Conservation (phyloP, 2,113 vertebrate genomes). For the Engraulis encrasicolus region DNA sequence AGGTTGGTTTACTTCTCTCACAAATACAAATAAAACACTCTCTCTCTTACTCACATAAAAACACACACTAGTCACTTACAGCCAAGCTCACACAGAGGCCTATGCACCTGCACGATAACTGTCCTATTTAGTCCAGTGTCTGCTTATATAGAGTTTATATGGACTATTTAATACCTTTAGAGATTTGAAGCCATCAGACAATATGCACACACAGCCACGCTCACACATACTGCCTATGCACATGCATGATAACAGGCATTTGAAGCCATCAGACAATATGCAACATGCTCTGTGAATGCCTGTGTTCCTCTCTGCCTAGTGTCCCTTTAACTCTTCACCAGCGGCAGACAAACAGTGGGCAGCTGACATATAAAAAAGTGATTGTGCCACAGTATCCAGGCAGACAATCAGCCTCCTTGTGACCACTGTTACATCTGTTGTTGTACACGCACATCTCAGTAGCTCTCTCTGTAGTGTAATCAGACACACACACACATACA, state of each 20-base stretch:
- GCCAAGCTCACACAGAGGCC: too few species aligned
- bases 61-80: too few species aligned
- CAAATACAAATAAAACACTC: neutral
- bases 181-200: too few species aligned
- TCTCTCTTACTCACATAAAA: too few species aligned
- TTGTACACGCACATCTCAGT: neutral
- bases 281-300: neutral
- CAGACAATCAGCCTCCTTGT: neutral
- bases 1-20: neutral
- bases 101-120: too few species aligned
- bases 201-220: neutral
- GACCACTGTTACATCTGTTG: neutral
- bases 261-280: neutral
- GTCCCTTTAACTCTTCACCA: too few species aligned
- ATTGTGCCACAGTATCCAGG: neutral
- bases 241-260: too few species aligned
- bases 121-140: too few species aligned
- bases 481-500: too few species aligned
- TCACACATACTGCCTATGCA: neutral
- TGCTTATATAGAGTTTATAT: too few species aligned
- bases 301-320: neutral
- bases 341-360: neutral
- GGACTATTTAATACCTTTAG: too few species aligned
- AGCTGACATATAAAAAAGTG: neutral
- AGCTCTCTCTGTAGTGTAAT: too few species aligned